A percentile compares a stretch with the other conserved stretches of the same genome.
Evolutionary conservation across 2,113 vertebrate genomes (phyloP).

Genomic region (Sinosuthora webbiana): DNA sequence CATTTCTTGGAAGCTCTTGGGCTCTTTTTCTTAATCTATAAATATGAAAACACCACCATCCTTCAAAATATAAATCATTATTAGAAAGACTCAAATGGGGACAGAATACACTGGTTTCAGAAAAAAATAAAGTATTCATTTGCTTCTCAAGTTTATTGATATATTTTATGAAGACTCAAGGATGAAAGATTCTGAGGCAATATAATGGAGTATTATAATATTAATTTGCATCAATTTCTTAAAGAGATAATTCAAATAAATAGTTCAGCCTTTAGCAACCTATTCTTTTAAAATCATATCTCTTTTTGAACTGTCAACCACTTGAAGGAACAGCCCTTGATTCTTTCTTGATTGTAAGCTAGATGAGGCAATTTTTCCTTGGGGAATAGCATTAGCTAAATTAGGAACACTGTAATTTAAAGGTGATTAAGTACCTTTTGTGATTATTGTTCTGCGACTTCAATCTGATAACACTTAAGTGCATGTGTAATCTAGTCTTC

Average conservation of each 20-base stretch:
- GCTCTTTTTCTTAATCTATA: not conserved
- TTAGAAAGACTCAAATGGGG: not conserved
- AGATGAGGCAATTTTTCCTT: constrained; percentile 63
- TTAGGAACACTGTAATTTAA: constrained; percentile 64
- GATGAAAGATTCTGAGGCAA: not conserved
- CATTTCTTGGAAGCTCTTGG: not conserved
- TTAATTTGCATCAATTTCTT: constrained; percentile 51
- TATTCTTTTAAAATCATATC: not conserved
- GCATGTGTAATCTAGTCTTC: constrained; percentile 56
- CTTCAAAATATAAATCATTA: not conserved
- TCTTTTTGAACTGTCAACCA: constrained; percentile 53
- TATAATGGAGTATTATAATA: constrained; percentile 21
- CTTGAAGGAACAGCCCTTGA: constrained; percentile 56
- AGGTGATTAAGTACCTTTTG: constrained; percentile 64
- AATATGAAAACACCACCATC: not conserved
- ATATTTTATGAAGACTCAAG: not conserved
- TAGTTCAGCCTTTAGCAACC: constrained; percentile 45
- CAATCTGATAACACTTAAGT: constrained; percentile 61
- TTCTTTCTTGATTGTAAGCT: constrained; percentile 47
- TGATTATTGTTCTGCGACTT: constrained; percentile 50
- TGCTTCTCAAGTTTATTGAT: not conserved
- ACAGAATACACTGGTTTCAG: not conserved
- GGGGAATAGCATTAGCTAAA: constrained; percentile 61
- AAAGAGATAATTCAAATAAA: constrained; percentile 48
- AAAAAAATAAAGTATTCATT: not conserved